phyloP scores from a whole-genome alignment of 2,113 vertebrate genomes.

The Oreocharis arfaki region DNA sequence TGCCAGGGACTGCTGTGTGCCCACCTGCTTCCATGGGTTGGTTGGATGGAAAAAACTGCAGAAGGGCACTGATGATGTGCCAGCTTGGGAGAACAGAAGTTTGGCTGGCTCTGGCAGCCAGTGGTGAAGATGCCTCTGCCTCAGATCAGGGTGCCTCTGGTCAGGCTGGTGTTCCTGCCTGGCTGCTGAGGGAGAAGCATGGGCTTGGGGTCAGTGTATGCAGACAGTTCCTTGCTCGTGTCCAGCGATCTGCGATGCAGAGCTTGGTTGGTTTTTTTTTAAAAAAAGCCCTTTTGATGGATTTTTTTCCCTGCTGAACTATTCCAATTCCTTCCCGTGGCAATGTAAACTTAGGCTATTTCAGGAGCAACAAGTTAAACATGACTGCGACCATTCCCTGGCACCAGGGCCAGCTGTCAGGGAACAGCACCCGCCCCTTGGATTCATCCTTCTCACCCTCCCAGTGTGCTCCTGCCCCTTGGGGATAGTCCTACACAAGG shows the following conservation, averaged over 20 bases:
- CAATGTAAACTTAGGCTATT: slow-evolving; percentile 42
- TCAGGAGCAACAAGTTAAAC: slow-evolving; percentile 42
- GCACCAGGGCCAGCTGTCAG: slow-evolving; percentile 4
- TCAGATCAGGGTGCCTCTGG: accelerated
- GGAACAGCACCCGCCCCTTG: not conserved
- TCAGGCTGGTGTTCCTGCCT: not conserved
- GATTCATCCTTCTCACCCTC: not conserved
- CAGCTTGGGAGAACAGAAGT: not conserved
- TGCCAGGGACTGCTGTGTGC: not conserved
- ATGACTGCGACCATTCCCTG: not conserved
- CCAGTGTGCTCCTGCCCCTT: not conserved
- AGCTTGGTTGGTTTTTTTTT: not conserved
- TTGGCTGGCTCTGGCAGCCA: not conserved
- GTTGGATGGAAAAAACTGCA: not conserved
- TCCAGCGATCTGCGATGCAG: not conserved
- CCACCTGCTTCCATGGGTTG: accelerated
- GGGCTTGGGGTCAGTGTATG: accelerated
- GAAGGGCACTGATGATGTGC: not conserved
- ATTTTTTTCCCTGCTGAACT: slow-evolving; percentile 33
- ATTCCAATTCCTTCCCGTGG: not conserved
- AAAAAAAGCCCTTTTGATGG: not conserved
- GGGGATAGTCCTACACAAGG: accelerated
- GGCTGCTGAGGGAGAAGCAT: not conserved
- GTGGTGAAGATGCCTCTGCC: not conserved
- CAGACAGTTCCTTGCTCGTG: not conserved